Evolutionary conservation across 2,113 vertebrate genomes (phyloP), one percentile per base, ranked within the genome.

Genomic region (Xiphorhynchus elegans): DNA sequence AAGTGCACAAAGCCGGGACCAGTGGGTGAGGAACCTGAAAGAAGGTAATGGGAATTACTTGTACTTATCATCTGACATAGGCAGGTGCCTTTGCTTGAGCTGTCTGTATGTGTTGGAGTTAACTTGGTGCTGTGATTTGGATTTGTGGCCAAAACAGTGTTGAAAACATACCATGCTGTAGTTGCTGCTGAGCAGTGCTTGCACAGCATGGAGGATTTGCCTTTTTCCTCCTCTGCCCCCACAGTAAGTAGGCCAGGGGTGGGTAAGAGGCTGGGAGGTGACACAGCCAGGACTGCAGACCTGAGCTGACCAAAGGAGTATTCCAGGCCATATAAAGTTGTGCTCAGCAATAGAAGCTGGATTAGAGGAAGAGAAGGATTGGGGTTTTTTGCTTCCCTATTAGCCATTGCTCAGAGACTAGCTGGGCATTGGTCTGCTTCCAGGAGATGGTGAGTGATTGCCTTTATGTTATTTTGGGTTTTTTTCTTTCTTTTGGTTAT

Each of bases 11-110:
- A 99, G 98, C 96, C 98, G 99, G 59, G 98, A 97, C 79, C 70
- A 90, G 28, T 99, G 99, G 99, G 99, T 99, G 91, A 98, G 98
- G 89, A 98, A 96, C 73, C 97, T 99, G 67, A 99, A 99, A 97
- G 98, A 99, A 96, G 99, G 99, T 99, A 95, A 98, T 67, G 62
- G 28, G 80, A 77, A 23, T 35, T 53, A 47, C 42, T 93, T 28
- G 12, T 40, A 9, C n/a, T 25, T 87, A 26, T 64, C 55, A 64
- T 84, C 13, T 77, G 4, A 24, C 13, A 11, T 16, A 59, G 15
- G 25, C 56, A 55, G 70, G 15, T 46, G 13, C 9, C 44, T 92
- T 37, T 64, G 11, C 20, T 52, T 63, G 53, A 56, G 70, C 59
- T 81, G 15, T 23, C 42, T 75, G 66, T 17, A 17, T 2, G 4